These are phyloP conservation scores for Plodia interpunctella DNA, from an alignment of 1,140 invertebrate genomes.

Conservation along the genomic window DNA sequence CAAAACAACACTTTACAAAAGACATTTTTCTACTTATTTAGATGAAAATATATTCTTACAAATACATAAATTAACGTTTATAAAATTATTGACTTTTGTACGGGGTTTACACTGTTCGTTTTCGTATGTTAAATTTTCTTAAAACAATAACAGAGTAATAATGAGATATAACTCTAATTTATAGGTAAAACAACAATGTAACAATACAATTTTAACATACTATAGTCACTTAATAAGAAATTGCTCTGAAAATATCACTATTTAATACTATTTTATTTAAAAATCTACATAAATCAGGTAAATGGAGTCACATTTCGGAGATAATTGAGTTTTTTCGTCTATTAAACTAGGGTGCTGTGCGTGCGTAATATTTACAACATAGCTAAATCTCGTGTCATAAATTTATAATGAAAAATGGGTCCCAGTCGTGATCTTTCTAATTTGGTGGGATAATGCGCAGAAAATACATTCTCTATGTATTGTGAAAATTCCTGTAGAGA, in stretches of 20 bases:
- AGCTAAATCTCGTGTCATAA: neutral
- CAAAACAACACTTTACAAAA: slow-evolving; percentile 87
- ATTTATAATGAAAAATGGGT: slow-evolving; percentile 8
- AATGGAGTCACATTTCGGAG: slow-evolving; percentile 48
- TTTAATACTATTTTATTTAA: slow-evolving; percentile 1
- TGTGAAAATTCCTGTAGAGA: neutral
- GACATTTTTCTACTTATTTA: slow-evolving; percentile 77
- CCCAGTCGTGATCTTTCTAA: slow-evolving; percentile 18
- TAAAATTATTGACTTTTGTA: neutral
- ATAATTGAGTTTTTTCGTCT: slow-evolving; percentile 26
- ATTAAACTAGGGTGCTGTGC: slow-evolving; percentile 1
- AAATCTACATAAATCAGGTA: slow-evolving; percentile 34
- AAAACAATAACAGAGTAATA: neutral
- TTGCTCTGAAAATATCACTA: slow-evolving; percentile 4
- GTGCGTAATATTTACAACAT: slow-evolving; percentile 4
- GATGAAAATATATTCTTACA: neutral
- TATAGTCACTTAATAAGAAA: neutral
- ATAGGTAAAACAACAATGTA: neutral
- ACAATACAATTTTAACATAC: neutral
- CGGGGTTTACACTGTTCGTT: neutral
- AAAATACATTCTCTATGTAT: neutral
- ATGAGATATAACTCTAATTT: neutral
- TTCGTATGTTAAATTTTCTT: neutral
- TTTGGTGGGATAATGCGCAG: slow-evolving; percentile 44
- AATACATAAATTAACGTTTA: neutral